Conservation (phyloP, 2,888 invertebrate genomes). For the Cheilosia pagana region DNA sequence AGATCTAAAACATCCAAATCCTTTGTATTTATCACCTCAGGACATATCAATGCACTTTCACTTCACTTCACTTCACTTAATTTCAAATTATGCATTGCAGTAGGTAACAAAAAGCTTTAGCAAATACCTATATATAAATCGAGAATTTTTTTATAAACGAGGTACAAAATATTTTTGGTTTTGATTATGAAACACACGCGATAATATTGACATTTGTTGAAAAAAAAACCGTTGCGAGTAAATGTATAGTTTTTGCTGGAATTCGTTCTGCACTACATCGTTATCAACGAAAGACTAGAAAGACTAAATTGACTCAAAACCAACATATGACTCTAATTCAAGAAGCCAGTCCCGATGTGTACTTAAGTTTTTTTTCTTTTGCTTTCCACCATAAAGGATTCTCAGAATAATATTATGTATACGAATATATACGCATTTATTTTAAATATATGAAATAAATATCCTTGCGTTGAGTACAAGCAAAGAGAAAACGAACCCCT, state of each 20-base stretch:
- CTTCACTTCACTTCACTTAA: conserved; percentile 5
- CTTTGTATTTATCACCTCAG: not conserved
- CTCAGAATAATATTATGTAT: conserved; percentile 33
- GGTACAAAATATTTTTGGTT: not conserved
- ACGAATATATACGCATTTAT: conserved; percentile 31
- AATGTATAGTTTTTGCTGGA: not conserved
- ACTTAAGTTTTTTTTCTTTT: conserved; percentile 29
- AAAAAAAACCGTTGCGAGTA: conserved; percentile 15
- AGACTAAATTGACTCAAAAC: conserved; percentile 42
- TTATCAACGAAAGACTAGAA: conserved; percentile 39
- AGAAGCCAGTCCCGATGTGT: conserved; percentile 31
- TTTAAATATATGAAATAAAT: conserved; percentile 48
- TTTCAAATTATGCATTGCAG: not conserved
- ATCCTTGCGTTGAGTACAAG: conserved; percentile 14
- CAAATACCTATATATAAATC: not conserved
- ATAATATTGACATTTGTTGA: not conserved
- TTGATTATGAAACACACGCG: conserved; percentile 3
- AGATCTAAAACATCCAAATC: no score
- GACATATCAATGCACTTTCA: not conserved
- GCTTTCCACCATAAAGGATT: conserved; percentile 33
- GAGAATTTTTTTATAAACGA: not conserved
- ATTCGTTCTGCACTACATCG: conserved; percentile 35
- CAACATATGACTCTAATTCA: conserved; percentile 27
- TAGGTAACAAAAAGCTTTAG: not conserved
- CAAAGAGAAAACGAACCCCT: conserved; percentile 30